phyloP scores from a whole-genome alignment of 2,113 vertebrate species.

The Pogona vitticeps region DNA sequence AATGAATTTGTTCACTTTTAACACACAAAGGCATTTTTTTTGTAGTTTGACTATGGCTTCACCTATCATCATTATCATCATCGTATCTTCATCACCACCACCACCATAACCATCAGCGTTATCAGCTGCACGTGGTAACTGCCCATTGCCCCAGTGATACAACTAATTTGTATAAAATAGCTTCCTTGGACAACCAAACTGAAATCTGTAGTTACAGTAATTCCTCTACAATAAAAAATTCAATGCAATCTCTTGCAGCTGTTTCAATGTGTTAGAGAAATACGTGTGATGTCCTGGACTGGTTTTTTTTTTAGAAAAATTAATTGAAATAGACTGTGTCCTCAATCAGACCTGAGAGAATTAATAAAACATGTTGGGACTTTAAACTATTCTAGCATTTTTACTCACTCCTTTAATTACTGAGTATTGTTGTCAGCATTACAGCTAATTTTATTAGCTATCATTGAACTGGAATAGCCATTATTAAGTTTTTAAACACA shows the following conservation, averaged over 20 bases:
- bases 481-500: conserved; percentile 22
- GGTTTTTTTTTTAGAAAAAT: background rate
- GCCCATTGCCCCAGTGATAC: background rate
- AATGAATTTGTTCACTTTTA: too few species aligned
- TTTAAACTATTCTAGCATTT: background rate
- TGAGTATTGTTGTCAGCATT: conserved; percentile 33
- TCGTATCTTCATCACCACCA: too few species aligned
- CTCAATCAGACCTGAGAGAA: background rate
- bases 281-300: background rate
- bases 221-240: background rate
- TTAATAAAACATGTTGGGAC: background rate
- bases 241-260: background rate
- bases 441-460: conserved; percentile 27
- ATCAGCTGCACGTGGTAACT: background rate
- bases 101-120: background rate
- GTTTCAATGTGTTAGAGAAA: background rate
- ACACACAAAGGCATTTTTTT: too few species aligned
- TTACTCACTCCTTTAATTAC: conserved; percentile 7
- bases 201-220: background rate
- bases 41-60: too few species aligned
- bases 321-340: background rate
- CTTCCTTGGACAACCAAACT: background rate
- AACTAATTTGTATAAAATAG: background rate
- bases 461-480: conserved; percentile 15
- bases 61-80: background rate